Evolutionary conservation across 2,797 vertebrate genomes (phyloP).

Genomic region (Pangasius larnaudii): DNA sequence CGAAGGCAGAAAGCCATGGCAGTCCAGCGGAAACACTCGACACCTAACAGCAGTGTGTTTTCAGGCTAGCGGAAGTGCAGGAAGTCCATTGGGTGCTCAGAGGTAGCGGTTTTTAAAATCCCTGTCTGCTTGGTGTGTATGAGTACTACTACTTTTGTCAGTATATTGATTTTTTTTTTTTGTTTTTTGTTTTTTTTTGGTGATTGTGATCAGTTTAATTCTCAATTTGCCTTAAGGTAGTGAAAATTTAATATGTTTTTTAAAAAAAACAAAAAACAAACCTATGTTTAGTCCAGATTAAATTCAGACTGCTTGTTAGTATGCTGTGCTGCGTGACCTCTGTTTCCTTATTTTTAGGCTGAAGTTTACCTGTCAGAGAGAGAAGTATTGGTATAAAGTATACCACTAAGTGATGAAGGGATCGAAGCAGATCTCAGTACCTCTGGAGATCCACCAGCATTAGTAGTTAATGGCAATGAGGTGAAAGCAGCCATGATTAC

Average conservation of each 20-base stretch:
- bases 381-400: background rate
- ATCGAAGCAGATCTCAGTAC: background rate
- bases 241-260: background rate
- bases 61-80: slow-evolving; percentile 16
- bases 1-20: background rate
- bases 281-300: background rate
- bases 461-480: background rate
- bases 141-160: slow-evolving; percentile 15
- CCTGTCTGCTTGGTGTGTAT: background rate
- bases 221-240: background rate
- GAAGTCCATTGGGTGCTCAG: background rate
- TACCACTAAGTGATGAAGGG: background rate
- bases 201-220: background rate
- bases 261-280: background rate
- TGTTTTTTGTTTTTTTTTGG: background rate
- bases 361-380: background rate
- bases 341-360: background rate
- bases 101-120: slow-evolving; percentile 7
- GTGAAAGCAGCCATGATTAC: background rate
- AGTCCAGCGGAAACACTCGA: background rate
- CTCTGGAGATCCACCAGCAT: slow-evolving; percentile 14
- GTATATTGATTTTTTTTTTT: background rate
- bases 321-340: slow-evolving; percentile 5
- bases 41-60: background rate
- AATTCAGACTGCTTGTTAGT: slow-evolving; percentile 1